Conservation (phyloP, 2,113 vertebrate species). For the Gopherus evgoodei region DNA sequence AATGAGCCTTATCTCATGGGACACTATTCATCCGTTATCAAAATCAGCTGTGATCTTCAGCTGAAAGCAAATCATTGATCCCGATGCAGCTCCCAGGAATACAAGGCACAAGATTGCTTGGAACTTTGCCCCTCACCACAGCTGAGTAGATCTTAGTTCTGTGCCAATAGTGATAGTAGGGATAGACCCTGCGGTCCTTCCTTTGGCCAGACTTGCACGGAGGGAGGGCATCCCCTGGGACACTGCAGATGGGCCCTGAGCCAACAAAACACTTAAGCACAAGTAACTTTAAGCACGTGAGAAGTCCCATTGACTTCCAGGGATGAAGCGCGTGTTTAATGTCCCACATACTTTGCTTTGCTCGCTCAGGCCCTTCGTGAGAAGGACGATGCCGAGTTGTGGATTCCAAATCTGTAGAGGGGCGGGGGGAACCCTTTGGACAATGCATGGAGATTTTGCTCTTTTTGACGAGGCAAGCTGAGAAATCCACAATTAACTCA, state of each 20-base stretch:
- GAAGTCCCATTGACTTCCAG: neutral
- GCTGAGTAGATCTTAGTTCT: too few species aligned
- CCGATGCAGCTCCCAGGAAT: too few species aligned
- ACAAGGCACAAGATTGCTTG: too few species aligned
- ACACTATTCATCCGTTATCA: too few species aligned
- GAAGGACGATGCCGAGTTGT: neutral
- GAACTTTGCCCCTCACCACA: too few species aligned
- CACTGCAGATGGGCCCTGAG: neutral
- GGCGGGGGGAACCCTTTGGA: neutral
- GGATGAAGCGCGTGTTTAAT: neutral
- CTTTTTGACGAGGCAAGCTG: neutral
- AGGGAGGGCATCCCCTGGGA: too few species aligned
- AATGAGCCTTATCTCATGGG: too few species aligned
- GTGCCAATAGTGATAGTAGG: too few species aligned
- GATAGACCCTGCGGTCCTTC: too few species aligned
- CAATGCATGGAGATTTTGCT: neutral
- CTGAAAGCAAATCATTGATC: too few species aligned
- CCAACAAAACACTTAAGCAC: neutral
- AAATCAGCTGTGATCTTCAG: too few species aligned
- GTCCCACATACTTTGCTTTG: neutral
- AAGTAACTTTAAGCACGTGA: neutral
- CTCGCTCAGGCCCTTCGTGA: neutral
- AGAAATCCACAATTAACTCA: neutral
- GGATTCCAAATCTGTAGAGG: neutral
- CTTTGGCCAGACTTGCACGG: too few species aligned